Evolutionary conservation across 2,797 vertebrate genomes (phyloP), one percentile per base, ranked within the genome.

Genomic region (Sebastes iracundus): DNA sequence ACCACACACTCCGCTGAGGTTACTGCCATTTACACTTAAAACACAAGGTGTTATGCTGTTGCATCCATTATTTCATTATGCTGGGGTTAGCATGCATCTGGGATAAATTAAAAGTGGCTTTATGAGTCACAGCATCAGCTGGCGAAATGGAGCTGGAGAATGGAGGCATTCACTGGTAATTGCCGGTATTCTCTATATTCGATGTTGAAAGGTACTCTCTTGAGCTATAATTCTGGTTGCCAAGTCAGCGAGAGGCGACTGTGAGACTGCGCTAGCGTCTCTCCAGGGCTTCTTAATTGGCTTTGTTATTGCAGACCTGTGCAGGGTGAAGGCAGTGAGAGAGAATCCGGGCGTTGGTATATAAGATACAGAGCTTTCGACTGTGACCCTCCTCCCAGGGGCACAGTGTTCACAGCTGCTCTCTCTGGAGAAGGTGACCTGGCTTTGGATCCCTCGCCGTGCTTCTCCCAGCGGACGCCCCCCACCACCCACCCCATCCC

Each of bases 201-300:
- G 63, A 83, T 84, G 90, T 92, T 93, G 90, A 94, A 92, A 91
- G 88, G 85, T 92, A 82, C 84, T 93, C 93, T 95, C 93, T 65
- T 75, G 93, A 94, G 94, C 90, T 87, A 84, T 93, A 90, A 93
- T 81, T 93, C 88, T 86, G 87, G 93, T 93, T 95, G 92, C 94
- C 92, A 94, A 94, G 94, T 95, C 92, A 94, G 93, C 90, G 84
- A 87, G 85, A 90, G 92, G 91, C 84, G 84, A 93, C 93, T 75
- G 86, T 82, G 87, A 93, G 91, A 81, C 90, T 75, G 84, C 16
- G 68, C 82, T 79, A 25, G 81, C 89, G 83, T 82, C 84, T 92
- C 94, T 93, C 94, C 49, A 73, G 94, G 93, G 94, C 76, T 93
- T 95, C 91, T 91, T 95, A 95, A 95, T 95, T 95, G 95, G 93